phyloP scores from a whole-genome alignment of 2,888 invertebrate species.

The Aleiodes leptofemur region DNA sequence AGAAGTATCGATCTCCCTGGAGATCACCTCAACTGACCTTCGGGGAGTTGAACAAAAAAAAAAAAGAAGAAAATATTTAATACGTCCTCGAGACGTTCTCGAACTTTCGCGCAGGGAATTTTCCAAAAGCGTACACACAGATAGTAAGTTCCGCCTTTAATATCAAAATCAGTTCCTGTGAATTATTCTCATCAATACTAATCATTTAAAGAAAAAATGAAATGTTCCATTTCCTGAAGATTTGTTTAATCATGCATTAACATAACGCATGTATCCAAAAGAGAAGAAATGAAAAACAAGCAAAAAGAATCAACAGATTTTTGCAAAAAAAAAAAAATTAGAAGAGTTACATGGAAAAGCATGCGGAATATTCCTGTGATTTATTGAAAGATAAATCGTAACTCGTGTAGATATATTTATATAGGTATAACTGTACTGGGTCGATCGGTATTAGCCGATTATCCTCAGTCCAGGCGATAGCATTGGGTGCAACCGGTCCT shows the following conservation, averaged over 20 bases:
- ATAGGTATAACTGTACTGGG: slow-evolving; percentile 54
- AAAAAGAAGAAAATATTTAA: slow-evolving; percentile 40
- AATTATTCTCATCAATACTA: background rate
- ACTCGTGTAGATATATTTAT: slow-evolving; percentile 44
- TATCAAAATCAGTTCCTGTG: background rate
- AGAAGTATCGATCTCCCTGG: slow-evolving; percentile 53
- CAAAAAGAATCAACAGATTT: too few species aligned
- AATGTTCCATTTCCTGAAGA: background rate
- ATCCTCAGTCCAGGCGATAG: slow-evolving; percentile 51
- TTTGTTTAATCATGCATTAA: slow-evolving; percentile 21
- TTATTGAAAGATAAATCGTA: slow-evolving; percentile 48
- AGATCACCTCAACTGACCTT: slow-evolving; percentile 50
- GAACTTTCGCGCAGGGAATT: slow-evolving; percentile 44
- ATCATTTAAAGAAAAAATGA: slow-evolving; percentile 1
- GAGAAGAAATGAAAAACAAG: slow-evolving; percentile 1
- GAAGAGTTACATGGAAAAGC: slow-evolving; percentile 3
- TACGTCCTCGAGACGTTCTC: slow-evolving; percentile 54
- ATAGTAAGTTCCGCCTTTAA: too few species aligned
- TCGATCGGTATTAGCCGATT: slow-evolving; percentile 56
- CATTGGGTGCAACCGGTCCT: slow-evolving; percentile 67
- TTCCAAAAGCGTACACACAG: background rate
- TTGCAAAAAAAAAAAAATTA: background rate
- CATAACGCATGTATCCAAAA: slow-evolving; percentile 17
- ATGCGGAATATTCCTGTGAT: slow-evolving; percentile 41
- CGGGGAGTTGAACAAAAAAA: slow-evolving; percentile 36